A percentile compares a stretch with the other conserved stretches of the same genome.
Conservation (phyloP, 2,888 invertebrate genomes). For the Lasioglossum oenotherae region DNA sequence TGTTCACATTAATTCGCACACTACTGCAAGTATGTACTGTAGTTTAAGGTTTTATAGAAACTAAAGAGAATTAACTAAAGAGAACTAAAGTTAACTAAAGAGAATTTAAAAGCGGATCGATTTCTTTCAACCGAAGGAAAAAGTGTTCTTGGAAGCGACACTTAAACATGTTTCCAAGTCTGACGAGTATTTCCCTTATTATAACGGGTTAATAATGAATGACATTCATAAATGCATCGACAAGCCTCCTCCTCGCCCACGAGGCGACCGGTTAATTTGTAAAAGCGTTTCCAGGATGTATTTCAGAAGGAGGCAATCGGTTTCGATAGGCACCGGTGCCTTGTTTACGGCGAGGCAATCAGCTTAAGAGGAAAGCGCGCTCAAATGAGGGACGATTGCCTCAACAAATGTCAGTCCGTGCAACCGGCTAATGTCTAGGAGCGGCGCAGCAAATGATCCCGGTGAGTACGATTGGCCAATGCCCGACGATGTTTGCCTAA, state of each 20-base stretch:
- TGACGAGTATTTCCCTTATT: too few relatives aligned
- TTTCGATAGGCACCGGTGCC: slow-evolving; percentile 29
- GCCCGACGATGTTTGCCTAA: not conserved
- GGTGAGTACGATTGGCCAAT: slow-evolving; percentile 23
- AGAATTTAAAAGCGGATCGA: too few relatives aligned
- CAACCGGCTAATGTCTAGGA: slow-evolving; percentile 46
- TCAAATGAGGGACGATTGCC: slow-evolving; percentile 55
- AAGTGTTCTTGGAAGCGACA: too few relatives aligned
- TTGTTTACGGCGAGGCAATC: slow-evolving; percentile 60
- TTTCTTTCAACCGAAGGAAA: too few relatives aligned
- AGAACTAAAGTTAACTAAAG: too few relatives aligned
- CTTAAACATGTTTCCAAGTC: too few relatives aligned
- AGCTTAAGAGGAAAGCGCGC: slow-evolving; percentile 60
- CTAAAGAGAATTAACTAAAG: too few relatives aligned
- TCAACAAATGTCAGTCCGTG: slow-evolving; percentile 58
- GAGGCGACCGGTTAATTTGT: slow-evolving; percentile 23
- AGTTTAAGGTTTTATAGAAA: too few relatives aligned
- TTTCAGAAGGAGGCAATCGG: slow-evolving; percentile 50
- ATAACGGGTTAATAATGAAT: not conserved
- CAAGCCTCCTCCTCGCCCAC: not conserved
- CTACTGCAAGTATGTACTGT: too few relatives aligned
- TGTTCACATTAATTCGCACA: too few relatives aligned
- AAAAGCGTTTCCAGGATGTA: slow-evolving; percentile 26
- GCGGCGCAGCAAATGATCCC: slow-evolving; percentile 34
- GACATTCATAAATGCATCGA: not conserved